Conservation (phyloP, 2,113 vertebrate species). For the Piprites chloris region DNA sequence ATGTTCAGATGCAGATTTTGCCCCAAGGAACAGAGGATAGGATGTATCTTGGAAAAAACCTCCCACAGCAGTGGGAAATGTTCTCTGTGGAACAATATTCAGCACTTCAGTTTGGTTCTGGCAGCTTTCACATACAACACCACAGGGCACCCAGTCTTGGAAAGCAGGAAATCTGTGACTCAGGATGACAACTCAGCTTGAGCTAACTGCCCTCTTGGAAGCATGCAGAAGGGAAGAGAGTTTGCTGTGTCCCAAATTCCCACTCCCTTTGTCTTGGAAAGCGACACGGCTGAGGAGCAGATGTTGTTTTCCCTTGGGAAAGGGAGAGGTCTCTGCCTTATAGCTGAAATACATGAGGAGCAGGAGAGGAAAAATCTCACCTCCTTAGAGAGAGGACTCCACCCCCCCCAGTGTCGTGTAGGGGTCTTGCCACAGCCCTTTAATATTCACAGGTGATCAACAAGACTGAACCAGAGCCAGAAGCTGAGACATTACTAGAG, state of each 20-base stretch:
- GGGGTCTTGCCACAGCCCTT: background rate
- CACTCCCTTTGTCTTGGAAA: accelerated
- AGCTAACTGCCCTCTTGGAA: background rate
- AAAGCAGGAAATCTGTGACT: background rate
- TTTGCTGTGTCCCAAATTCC: background rate
- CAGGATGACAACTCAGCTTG: background rate
- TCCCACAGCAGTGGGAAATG: background rate
- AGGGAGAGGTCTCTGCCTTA: background rate
- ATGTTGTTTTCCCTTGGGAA: background rate
- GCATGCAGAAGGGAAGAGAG: background rate
- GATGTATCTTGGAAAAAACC: too few species aligned
- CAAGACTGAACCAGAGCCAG: background rate
- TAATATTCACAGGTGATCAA: background rate
- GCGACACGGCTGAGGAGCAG: background rate
- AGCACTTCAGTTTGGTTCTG: background rate
- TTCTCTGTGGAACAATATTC: background rate
- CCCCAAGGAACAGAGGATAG: background rate
- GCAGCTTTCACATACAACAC: background rate
- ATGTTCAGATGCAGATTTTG: background rate
- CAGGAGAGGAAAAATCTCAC: background rate
- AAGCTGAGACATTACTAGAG: background rate
- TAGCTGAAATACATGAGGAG: background rate
- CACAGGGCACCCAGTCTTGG: background rate
- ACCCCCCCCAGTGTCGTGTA: accelerated
- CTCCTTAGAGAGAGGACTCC: background rate